A percentile compares a stretch with the other conserved stretches of the same genome.
These are phyloP conservation scores for Scolanthus callimorphus DNA, from an alignment of 92 coral and sea anemone species.

Conservation along the genomic window DNA sequence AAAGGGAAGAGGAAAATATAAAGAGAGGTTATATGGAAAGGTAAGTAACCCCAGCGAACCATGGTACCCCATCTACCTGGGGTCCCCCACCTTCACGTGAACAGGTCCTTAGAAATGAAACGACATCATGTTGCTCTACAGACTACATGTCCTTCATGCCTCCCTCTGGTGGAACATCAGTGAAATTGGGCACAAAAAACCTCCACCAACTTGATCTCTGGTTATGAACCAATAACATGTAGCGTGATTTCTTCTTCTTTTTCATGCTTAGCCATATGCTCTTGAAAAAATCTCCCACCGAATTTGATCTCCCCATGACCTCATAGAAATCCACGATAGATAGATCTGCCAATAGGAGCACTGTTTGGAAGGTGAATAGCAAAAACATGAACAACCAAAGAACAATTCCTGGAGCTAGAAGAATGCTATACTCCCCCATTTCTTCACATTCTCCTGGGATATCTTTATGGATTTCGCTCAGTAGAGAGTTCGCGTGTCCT, in stretches of 20 bases:
- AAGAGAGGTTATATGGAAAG: too few species aligned
- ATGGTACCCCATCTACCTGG: too few species aligned
- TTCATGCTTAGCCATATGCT: conserved; percentile 61
- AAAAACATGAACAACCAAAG: conserved; percentile 63
- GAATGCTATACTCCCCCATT: conserved; percentile 63
- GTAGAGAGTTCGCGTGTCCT: background rate
- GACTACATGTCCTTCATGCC: conserved; percentile 18
- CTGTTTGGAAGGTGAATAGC: conserved; percentile 73
- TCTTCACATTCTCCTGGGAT: conserved; percentile 59
- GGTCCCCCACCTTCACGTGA: too few species aligned
- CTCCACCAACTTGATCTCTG: conserved; percentile 84
- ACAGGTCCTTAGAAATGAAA: too few species aligned
- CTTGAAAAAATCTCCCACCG: conserved; percentile 59
- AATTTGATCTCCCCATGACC: conserved; percentile 55
- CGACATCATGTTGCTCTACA: too few species aligned
- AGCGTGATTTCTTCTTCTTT: conserved; percentile 72
- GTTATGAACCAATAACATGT: conserved; percentile 49
- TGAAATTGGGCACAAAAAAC: conserved; percentile 76
- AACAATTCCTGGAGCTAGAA: conserved; percentile 76
- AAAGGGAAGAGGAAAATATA: too few species aligned
- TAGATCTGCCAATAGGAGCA: conserved; percentile 75
- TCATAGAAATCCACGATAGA: conserved; percentile 94
- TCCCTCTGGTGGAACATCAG: conserved; percentile 43
- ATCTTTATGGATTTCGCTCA: conserved; percentile 25
- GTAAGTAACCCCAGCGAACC: too few species aligned